Conservation (phyloP, 2,888 invertebrate genomes). For the Kryphioiulus occultus region DNA sequence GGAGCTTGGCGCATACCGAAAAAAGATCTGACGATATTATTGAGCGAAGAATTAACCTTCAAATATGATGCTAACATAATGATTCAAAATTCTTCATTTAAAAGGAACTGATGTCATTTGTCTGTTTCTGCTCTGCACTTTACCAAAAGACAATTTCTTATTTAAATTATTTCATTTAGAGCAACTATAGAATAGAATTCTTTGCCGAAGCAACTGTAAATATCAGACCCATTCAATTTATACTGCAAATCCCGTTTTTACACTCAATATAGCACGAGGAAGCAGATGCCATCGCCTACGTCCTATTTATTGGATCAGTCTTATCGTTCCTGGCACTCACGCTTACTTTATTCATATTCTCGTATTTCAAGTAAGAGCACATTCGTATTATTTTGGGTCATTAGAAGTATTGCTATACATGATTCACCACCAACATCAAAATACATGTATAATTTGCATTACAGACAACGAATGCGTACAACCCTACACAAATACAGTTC, state of each 20-base stretch:
- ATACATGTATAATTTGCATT: too few species aligned
- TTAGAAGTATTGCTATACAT: neutral
- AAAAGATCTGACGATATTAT: too few species aligned
- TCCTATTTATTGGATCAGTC: conserved; percentile 57
- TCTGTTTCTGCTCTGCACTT: too few species aligned
- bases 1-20: too few species aligned
- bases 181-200: too few species aligned
- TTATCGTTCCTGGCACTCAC: conserved; percentile 47
- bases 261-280: neutral
- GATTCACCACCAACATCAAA: neutral
- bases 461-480: too few species aligned
- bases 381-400: neutral
- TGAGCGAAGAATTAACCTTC: too few species aligned
- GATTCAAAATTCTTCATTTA: too few species aligned
- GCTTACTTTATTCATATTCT: conserved; percentile 47
- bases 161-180: too few species aligned
- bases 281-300: conserved; percentile 60
- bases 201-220: neutral
- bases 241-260: neutral
- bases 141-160: too few species aligned
- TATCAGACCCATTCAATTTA: neutral
- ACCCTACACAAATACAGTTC: neutral
- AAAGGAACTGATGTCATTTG: too few species aligned
- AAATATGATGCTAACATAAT: too few species aligned
- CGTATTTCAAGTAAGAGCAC: conserved; percentile 51